Base-by-base conservation (phyloP, 1,140 invertebrate genomes). In the Neoseiulus cucumeris region DNA sequence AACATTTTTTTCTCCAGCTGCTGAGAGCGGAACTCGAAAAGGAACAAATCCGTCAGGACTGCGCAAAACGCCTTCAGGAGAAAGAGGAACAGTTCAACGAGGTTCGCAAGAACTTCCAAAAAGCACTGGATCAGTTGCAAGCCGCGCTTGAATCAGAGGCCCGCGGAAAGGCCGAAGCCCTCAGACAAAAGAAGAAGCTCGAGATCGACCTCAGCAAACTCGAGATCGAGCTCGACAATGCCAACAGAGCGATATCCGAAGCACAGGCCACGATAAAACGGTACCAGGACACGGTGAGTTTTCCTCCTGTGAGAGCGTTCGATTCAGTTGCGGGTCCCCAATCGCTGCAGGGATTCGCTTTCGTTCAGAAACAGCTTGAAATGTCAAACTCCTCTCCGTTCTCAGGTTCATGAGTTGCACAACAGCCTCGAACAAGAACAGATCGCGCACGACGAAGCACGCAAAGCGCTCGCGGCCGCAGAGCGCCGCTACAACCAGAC, bases 51-150 rank as follows among this genome's bases (percentile, higher is more conserved):
- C 42, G 42, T 12, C 33, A 59, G 51, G 51, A 59, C 22, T 59
- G 51, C 51, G 14, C 51, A 5, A 59, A 4, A 14, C 25, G 51
- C 25, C 22, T 59, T 4, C 51, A 59, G 20, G 51, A 59, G 22
- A 59, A 59, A 25, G 51, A 59, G 22, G 14, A 59, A 59, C 25
- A 59, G 22, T 59, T 59, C 51, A 59, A 59, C 33, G 51, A 59
- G 33, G 51, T 22, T 59, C 51, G 51, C 20, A 68, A 67, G 45
- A 68, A 68, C 67, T 44, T 68, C 25, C 28, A 39, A 17, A 68
- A 68, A 39, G 67, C 67, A 17, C 18, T 68, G 28, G 67, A 68
- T 44, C 41, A 47, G 5, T 29, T 68, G 33, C 67, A 68, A 47
- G 22, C 51, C 14, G 51, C 51, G 2, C 51, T 59, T 14, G 51